Evolutionary conservation across 2,797 vertebrate species (phyloP).

Genomic region (Tiaroga cobitis): DNA sequence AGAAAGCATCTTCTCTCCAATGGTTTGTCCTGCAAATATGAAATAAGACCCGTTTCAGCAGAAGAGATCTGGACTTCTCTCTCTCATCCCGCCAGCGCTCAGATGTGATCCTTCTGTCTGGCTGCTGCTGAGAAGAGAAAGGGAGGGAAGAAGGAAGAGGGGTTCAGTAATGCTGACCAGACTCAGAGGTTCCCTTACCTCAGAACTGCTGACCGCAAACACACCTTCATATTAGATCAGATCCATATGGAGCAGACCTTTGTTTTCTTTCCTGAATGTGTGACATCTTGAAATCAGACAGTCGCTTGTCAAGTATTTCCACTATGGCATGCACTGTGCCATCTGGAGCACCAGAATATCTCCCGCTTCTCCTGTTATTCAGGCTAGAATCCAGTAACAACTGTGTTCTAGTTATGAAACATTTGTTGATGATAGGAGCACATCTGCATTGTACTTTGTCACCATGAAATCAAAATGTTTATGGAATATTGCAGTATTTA

Average conservation of each 20-base stretch:
- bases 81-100: conserved; percentile 12
- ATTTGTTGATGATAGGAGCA: not conserved
- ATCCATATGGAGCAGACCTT: not conserved
- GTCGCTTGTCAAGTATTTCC: not conserved
- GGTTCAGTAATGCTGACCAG: conserved; percentile 13
- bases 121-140: not conserved
- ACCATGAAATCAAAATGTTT: not conserved
- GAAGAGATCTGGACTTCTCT: not conserved
- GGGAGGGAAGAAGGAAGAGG: conserved; percentile 16
- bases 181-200: conserved; percentile 1
- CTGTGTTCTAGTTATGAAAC: not conserved
- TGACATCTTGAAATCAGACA: conserved; percentile 18
- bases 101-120: conserved; percentile 35
- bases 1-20: conserved; percentile 28
- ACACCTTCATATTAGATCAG: not conserved
- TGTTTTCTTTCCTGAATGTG: not conserved
- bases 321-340: not conserved
- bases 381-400: not conserved
- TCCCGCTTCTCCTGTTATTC: not conserved
- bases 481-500: not conserved
- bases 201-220: not conserved
- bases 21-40: not conserved
- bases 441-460: conserved; percentile 3
- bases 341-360: not conserved
- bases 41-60: not conserved